A percentile compares a stretch with the other conserved stretches of the same genome.
Evolutionary conservation across 1,140 invertebrate species (phyloP).

Genomic region (Eciton burchellii): DNA sequence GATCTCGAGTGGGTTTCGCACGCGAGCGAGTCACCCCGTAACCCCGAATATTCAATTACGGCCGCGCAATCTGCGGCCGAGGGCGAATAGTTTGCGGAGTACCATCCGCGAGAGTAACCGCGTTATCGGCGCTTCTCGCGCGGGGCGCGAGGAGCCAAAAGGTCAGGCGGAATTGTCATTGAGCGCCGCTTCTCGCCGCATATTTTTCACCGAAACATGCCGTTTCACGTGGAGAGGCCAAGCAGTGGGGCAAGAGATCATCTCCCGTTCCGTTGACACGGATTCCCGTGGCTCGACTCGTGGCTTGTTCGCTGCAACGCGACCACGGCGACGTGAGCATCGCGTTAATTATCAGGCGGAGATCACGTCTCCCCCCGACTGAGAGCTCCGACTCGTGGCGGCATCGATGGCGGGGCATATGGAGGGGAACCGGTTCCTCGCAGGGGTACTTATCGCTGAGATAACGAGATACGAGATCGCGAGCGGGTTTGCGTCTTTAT

Average conservation of each 20-base stretch:
- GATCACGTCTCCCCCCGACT: neutral
- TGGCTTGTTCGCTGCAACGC: neutral
- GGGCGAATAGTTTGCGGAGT: constrained; percentile 79
- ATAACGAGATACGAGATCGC: constrained; percentile 28
- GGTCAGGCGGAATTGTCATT: too few species aligned
- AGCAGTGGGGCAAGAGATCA: constrained; percentile 27
- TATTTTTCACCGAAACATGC: constrained; percentile 65
- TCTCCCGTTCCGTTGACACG: constrained; percentile 17
- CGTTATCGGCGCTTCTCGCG: constrained; percentile 73
- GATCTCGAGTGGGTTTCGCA: constrained; percentile 46
- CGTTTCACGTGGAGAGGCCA: constrained; percentile 46
- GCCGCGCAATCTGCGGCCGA: constrained; percentile 73
- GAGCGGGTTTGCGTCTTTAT: constrained; percentile 25
- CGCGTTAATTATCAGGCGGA: constrained; percentile 28
- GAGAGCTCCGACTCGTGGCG: neutral
- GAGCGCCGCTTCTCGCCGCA: constrained; percentile 32
- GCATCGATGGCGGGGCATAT: neutral
- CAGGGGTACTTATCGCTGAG: neutral
- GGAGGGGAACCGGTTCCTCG: neutral
- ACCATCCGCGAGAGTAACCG: constrained; percentile 80
- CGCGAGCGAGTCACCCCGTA: constrained; percentile 48
- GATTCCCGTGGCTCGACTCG: constrained; percentile 5
- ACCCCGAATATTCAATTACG: constrained; percentile 80
- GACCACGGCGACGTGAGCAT: neutral
- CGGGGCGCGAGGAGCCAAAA: too few species aligned